Percentiles rank a stretch among this genome's conserved stretches.
phyloP scores from a whole-genome alignment of 2,888 invertebrate species.

The Hemistola chrysoprasaria region DNA sequence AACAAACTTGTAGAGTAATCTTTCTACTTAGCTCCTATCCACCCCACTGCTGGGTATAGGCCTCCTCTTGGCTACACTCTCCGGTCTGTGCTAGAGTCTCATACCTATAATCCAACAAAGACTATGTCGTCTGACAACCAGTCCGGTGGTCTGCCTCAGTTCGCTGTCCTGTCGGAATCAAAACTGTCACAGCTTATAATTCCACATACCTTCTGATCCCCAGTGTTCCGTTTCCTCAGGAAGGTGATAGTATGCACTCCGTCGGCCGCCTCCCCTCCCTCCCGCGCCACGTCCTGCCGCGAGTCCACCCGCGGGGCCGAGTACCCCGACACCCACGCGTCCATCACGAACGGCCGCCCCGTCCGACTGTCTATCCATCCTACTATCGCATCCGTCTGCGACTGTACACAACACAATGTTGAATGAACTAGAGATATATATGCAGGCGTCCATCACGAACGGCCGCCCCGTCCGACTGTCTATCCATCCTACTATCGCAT shows the following conservation, averaged over 20 bases:
- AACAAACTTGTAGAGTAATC: too few relatives aligned
- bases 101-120: too few relatives aligned
- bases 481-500: slow-evolving; percentile 94
- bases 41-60: too few relatives aligned
- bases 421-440: not conserved
- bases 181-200: too few relatives aligned
- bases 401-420: slow-evolving; percentile 73
- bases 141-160: too few relatives aligned
- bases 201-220: slow-evolving; percentile 82
- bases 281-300: slow-evolving; percentile 88
- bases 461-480: slow-evolving; percentile 88
- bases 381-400: slow-evolving; percentile 93
- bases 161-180: too few relatives aligned
- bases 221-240: slow-evolving; percentile 88
- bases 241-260: slow-evolving; percentile 91
- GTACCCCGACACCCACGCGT: slow-evolving; percentile 92
- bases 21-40: too few relatives aligned
- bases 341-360: slow-evolving; percentile 92
- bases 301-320: slow-evolving; percentile 87
- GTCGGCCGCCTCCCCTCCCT: slow-evolving; percentile 86
- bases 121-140: too few relatives aligned
- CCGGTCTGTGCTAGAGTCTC: too few relatives aligned
- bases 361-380: slow-evolving; percentile 92
- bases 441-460: slow-evolving; percentile 89
- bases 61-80: too few relatives aligned